A percentile compares a stretch with the other conserved stretches of the same genome.
Conservation (phyloP, 1,140 invertebrate genomes). For the Mactra quadrangularis region DNA sequence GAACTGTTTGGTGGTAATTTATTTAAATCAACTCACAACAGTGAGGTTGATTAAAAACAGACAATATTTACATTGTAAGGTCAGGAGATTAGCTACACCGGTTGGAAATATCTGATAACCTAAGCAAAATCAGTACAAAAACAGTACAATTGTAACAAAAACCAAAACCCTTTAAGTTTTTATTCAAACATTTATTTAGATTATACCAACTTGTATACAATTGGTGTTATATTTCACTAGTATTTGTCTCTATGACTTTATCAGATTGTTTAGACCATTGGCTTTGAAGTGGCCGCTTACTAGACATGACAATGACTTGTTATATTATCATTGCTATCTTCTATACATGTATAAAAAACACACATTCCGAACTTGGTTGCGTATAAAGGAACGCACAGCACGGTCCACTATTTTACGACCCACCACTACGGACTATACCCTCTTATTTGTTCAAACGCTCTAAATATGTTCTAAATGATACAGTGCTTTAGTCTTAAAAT, state of each 20-base stretch:
- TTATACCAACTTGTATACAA: not conserved
- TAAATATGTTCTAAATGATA: too few relatives aligned
- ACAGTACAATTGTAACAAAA: conserved; percentile 24
- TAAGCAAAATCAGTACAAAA: too few relatives aligned
- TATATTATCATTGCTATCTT: too few relatives aligned
- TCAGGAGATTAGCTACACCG: conserved; percentile 22
- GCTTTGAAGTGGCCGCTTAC: not conserved
- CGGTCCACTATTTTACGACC: too few relatives aligned
- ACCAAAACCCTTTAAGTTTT: too few relatives aligned
- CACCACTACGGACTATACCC: too few relatives aligned
- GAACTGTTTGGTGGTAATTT: conserved; percentile 32
- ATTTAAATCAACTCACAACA: conserved; percentile 45
- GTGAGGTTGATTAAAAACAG: conserved; percentile 23
- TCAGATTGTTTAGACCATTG: conserved; percentile 17
- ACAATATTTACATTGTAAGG: conserved; percentile 22
- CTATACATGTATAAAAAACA: too few relatives aligned
- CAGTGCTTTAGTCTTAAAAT: too few relatives aligned
- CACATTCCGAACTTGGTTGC: too few relatives aligned
- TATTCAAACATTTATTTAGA: conserved; percentile 10
- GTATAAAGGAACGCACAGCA: too few relatives aligned
- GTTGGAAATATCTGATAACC: conserved; percentile 48
- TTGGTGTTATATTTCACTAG: not conserved
- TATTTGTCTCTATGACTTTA: conserved; percentile 13
- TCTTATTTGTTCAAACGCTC: too few relatives aligned
- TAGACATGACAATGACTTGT: too few relatives aligned